Evolutionary conservation across 2,113 vertebrate genomes (phyloP), one percentile per base, ranked within the genome.

Genomic region (Prietella phreatophila): DNA sequence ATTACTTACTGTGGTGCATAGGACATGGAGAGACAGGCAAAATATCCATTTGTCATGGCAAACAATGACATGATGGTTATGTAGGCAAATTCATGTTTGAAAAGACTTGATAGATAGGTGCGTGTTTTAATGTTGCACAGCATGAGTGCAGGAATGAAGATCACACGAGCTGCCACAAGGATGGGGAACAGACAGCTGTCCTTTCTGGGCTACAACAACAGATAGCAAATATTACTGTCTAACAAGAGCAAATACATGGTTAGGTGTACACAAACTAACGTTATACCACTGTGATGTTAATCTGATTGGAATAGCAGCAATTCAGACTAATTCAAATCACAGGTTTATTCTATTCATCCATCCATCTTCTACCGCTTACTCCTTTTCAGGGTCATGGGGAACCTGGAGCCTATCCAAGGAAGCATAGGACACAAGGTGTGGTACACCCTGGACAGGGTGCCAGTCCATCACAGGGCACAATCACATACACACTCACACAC

Each of bases 11-110:
- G 96, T 39, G 97, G 95, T 0, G 96, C 96, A 82, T 95, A 95
- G 91, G 95, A 96, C 96, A 97, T 97, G 93, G 94, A 95, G 75
- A 97, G 96, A 69, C 96, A 96, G 88, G 95, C 95, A 85, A 96
- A 94, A 90, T 97, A 97, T 69, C 96, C 97, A 0, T 95, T 97
- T 91, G 94, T 95, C 84, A 96, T 83, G 1, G 96, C 95, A 9
- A 97, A 97, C 9, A 96, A 71, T 27, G 96, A 88, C 95, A 97
- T 96, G 91, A 96, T 93, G n/a, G 89, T 14, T 85, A 96, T 92
- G 89, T 96, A 97, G 90, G 92, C 94, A 88, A 93, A 93, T 0
- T 97, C 97, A 14, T 97, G 95, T 0, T 73, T 80, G 90, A 97
- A 97, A 42, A 94, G 78, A 63, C 92, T 76, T 0, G 95, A 93